Evolutionary conservation across 2,113 vertebrate genomes (phyloP).

Genomic region (Phyllostomus discolor): DNA sequence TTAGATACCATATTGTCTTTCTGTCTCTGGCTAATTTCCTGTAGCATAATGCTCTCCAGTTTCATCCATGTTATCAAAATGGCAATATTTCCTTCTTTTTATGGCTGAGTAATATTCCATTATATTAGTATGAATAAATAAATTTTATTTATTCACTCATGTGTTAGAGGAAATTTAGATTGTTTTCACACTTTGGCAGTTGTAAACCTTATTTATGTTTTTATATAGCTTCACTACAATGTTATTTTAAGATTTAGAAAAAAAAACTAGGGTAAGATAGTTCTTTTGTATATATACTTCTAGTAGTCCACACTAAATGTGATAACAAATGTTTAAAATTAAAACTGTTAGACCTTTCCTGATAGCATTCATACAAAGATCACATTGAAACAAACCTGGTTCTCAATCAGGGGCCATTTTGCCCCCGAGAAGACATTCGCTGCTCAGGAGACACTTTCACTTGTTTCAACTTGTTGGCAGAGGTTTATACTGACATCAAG

Average conservation of each 20-base stretch:
- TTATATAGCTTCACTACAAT: constrained; percentile 33
- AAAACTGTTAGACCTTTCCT: neutral
- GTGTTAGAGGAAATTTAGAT: neutral
- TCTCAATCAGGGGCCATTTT: neutral
- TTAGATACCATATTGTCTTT: neutral
- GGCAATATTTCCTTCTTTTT: neutral
- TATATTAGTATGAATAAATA: neutral
- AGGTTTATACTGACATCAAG: neutral
- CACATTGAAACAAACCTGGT: fast-evolving
- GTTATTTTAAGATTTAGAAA: constrained; percentile 58
- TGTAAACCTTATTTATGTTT: neutral
- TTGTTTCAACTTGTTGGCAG: neutral
- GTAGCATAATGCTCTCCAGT: neutral
- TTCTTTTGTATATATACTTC: neutral
- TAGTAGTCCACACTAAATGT: neutral
- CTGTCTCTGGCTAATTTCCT: neutral
- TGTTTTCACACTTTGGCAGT: neutral
- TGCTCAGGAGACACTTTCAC: neutral
- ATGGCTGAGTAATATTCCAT: neutral
- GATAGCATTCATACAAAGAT: neutral
- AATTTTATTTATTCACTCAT: neutral
- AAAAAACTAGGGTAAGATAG: neutral
- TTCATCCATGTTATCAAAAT: neutral
- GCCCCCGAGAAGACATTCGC: neutral
- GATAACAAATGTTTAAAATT: constrained; percentile 15